These are phyloP conservation scores for Antitype chi DNA, from an alignment of 2,888 invertebrate species.

Conservation along the genomic window DNA sequence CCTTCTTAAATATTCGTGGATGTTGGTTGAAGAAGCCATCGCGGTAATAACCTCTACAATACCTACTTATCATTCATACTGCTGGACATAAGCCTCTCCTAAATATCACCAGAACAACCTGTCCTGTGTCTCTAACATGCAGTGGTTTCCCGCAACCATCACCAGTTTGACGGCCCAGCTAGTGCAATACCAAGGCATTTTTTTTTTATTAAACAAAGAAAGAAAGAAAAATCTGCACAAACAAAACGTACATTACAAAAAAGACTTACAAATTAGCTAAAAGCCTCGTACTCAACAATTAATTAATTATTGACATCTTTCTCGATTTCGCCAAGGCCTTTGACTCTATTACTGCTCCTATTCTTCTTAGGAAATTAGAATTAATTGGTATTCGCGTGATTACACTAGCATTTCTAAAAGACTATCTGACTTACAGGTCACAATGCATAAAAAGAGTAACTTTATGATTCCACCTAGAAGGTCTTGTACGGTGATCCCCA, in stretches of 20 bases:
- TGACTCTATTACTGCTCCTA: not conserved
- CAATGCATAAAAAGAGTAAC: not conserved
- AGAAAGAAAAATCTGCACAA: too few species aligned
- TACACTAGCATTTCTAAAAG: not conserved
- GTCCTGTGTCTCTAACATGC: not conserved
- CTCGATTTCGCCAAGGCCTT: not conserved
- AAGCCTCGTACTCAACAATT: too few species aligned
- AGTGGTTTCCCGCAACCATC: not conserved
- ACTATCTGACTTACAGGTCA: not conserved
- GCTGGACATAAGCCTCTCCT: not conserved
- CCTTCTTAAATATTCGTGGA: too few species aligned
- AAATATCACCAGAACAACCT: not conserved
- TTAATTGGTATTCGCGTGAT: too few species aligned
- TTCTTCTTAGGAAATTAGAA: not conserved
- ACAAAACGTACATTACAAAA: too few species aligned
- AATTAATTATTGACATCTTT: too few species aligned
- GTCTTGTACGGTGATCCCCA: not conserved
- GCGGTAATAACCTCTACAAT: too few species aligned
- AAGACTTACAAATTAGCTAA: too few species aligned
- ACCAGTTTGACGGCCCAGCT: too few species aligned
- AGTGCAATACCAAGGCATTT: too few species aligned
- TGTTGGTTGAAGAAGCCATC: too few species aligned
- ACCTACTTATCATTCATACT: not conserved
- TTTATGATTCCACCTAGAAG: not conserved
- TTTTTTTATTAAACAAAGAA: too few species aligned